Base-by-base conservation (phyloP, 1,140 invertebrate species). In the Eurosta solidaginis region DNA sequence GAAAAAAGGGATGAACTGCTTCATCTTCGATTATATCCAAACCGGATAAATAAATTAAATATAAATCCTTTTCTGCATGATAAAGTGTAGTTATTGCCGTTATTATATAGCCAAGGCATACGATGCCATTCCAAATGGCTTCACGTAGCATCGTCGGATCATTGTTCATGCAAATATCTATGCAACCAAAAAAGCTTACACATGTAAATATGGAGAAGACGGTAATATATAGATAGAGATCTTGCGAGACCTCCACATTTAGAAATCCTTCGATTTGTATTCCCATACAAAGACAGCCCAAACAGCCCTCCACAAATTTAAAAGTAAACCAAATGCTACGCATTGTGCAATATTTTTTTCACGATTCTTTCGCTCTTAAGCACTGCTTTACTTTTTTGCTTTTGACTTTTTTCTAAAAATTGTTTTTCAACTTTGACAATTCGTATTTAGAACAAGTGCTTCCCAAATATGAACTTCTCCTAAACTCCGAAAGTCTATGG, bases 81-180 rank as follows among this genome's bases (percentile, higher is more conserved):
- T 76, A 78, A 77, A 80, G 78, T 25, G 77, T 63, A 27, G 47
- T 40, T 29, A 80, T 29, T 0, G 77, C 54, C 2, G 54, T 45
- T 1, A 52, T 3, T 0, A 76, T 73, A 44, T 76, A 78, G 14
- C 47, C 36, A 27, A 78, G 14, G 10, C 74, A 27, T 14, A 77
- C 79, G 4, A 80, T 14, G 10, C 44, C n/a, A 52, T 47, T 76
- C 27, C 90, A 90, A 25, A 88, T 89, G 27, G 88, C 90, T 29
- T 90, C 90, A 6, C 77, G 42, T 7, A 76, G 17, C 25, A 75
- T 29, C 5, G 25, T 12, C 3, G 59, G 27, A 1, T 27, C 40
- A 25, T 63, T 36, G 4, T 76, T 33, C 20, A 80, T 29, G 42
- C 77, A 76, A 29, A 78, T 76, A 40, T 52, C 50, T 9, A 79